Percentiles rank a stretch among this genome's conserved stretches.
These are phyloP conservation scores for Leucoraja erinaceus DNA, from an alignment of 2,113 vertebrate species.

Conservation along the genomic window DNA sequence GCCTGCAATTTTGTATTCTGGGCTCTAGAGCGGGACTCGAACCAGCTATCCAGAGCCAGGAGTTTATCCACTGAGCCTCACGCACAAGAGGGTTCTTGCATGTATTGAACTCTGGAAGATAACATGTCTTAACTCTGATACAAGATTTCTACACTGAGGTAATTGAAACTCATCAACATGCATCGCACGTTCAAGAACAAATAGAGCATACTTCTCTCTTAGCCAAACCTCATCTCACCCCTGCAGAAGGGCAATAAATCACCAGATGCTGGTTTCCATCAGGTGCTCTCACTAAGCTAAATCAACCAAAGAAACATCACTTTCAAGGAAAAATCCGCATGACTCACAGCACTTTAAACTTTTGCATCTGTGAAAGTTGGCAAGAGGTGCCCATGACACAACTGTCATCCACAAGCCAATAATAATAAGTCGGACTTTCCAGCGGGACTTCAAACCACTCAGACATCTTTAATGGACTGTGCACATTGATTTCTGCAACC, in stretches of 20 bases:
- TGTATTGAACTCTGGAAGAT: background rate
- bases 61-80: too few relatives aligned
- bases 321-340: slow-evolving; percentile 23
- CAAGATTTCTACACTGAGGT: background rate
- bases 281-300: background rate
- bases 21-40: too few relatives aligned
- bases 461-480: background rate
- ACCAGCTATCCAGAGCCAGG: too few relatives aligned
- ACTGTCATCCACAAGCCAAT: background rate
- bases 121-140: background rate
- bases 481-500: background rate
- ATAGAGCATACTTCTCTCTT: background rate
- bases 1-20: too few relatives aligned
- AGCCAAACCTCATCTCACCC: slow-evolving; percentile 15
- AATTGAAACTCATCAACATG: background rate
- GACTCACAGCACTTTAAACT: slow-evolving; percentile 8
- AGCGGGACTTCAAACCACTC: background rate
- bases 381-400: background rate
- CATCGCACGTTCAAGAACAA: background rate
- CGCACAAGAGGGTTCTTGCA: background rate
- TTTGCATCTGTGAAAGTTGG: slow-evolving; percentile 23
- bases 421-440: slow-evolving; percentile 12
- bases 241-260: background rate
- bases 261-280: slow-evolving; percentile 8
- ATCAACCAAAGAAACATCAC: slow-evolving; percentile 16